Conservation (phyloP, 1,140 invertebrate genomes). For the Dendroctonus ponderosae region DNA sequence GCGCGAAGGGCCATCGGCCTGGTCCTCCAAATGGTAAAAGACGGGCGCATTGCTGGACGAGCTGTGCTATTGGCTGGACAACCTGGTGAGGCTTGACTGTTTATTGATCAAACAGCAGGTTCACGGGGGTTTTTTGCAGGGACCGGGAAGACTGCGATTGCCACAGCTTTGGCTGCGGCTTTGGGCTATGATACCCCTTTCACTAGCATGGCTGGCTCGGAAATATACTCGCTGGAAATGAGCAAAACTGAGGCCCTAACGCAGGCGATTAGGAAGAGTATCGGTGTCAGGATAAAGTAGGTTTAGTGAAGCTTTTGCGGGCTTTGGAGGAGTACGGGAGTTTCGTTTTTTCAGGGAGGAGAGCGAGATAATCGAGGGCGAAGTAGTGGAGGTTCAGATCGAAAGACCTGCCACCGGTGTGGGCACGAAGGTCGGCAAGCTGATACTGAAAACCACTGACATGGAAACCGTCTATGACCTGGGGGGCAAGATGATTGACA, state of each 20-base stretch:
- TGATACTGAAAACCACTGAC: slow-evolving; percentile 98
- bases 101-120: slow-evolving; percentile 37
- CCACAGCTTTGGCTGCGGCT: slow-evolving; percentile 93
- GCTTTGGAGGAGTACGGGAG: neutral
- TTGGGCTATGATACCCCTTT: slow-evolving; percentile 95
- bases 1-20: slow-evolving; percentile 93
- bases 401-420: slow-evolving; percentile 89
- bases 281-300: slow-evolving; percentile 95
- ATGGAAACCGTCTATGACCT: slow-evolving; percentile 99
- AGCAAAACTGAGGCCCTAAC: slow-evolving; percentile 98
- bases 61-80: slow-evolving; percentile 95
- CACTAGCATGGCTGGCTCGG: slow-evolving; percentile 95
- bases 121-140: slow-evolving; percentile 25
- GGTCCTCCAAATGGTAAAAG: slow-evolving; percentile 96
- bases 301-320: slow-evolving; percentile 36
- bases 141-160: slow-evolving; percentile 93
- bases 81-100: slow-evolving; percentile 59
- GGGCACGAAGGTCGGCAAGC: slow-evolving; percentile 87
- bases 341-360: slow-evolving; percentile 71
- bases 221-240: slow-evolving; percentile 99
- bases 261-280: slow-evolving; percentile 95
- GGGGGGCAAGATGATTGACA: slow-evolving; percentile 98
- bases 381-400: slow-evolving; percentile 97
- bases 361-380: slow-evolving; percentile 97
- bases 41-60: slow-evolving; percentile 93